Percentiles rank a stretch among this genome's conserved stretches.
phyloP scores from a whole-genome alignment of 2,113 vertebrate genomes.

The Colius striatus region DNA sequence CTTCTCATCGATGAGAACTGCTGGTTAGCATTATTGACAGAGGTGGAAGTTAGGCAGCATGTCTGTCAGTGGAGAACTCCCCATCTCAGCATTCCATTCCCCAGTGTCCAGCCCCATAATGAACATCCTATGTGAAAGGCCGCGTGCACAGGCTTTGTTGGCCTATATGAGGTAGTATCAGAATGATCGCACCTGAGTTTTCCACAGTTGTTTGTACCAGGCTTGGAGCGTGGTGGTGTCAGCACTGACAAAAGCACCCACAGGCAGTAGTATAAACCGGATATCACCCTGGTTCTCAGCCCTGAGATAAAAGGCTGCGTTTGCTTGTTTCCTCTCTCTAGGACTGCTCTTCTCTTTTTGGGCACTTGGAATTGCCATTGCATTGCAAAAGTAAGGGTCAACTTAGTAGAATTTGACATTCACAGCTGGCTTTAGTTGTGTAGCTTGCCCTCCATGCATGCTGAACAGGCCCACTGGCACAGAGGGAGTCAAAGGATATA shows the following conservation, averaged over 20 bases:
- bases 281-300: rapidly evolving
- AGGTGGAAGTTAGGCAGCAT: rapidly evolving
- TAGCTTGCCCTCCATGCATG: rapidly evolving
- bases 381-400: background rate
- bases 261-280: rapidly evolving
- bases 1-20: rapidly evolving
- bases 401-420: rapidly evolving
- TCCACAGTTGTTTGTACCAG: no score
- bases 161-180: rapidly evolving
- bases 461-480: background rate
- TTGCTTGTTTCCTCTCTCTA: background rate
- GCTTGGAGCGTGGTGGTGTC: rapidly evolving
- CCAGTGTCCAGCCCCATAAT: no score
- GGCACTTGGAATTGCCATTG: background rate
- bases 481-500: background rate
- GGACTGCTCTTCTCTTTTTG: background rate
- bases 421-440: background rate
- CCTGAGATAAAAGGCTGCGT: rapidly evolving
- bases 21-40: rapidly evolving
- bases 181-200: rapidly evolving
- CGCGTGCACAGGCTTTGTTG: rapidly evolving
- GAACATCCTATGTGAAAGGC: no score
- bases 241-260: rapidly evolving
- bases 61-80: rapidly evolving
- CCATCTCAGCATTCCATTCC: no score